A percentile compares a stretch with the other conserved stretches of the same genome.
phyloP scores from a whole-genome alignment of 2,797 vertebrate genomes.

The Notamacropus eugenii region DNA sequence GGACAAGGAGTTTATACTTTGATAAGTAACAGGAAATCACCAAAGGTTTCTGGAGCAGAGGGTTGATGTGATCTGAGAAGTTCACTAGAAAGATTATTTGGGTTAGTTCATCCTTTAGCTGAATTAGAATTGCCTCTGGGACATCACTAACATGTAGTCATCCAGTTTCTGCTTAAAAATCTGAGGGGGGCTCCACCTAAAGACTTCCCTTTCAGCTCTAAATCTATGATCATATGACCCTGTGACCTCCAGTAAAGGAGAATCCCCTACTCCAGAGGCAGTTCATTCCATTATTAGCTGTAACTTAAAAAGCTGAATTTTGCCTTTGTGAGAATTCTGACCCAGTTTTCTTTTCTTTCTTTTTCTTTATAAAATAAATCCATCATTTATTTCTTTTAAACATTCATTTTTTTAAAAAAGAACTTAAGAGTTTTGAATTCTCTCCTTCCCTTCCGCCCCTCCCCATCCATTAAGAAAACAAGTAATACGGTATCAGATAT shows the following conservation, averaged over 20 bases:
- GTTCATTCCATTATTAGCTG: not conserved
- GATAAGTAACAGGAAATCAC: not conserved
- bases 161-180: not conserved
- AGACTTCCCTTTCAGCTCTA: not conserved
- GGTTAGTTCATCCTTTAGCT: not conserved
- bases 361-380: not conserved
- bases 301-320: not conserved
- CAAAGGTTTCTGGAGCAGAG: not conserved
- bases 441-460: not conserved
- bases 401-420: not conserved
- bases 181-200: not conserved
- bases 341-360: not conserved
- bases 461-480: not conserved
- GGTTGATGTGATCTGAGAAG: not conserved
- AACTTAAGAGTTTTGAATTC: not conserved
- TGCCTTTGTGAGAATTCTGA: not conserved
- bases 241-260: not conserved
- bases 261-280: not conserved
- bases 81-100: not conserved
- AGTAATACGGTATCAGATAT: not conserved
- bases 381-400: not conserved
- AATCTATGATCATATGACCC: not conserved
- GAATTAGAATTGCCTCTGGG: not conserved
- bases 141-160: not conserved
- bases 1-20: not conserved